These are phyloP conservation scores for Heterocephalus glaber DNA, from an alignment of 2,113 vertebrate genomes.

Conservation along the genomic window DNA sequence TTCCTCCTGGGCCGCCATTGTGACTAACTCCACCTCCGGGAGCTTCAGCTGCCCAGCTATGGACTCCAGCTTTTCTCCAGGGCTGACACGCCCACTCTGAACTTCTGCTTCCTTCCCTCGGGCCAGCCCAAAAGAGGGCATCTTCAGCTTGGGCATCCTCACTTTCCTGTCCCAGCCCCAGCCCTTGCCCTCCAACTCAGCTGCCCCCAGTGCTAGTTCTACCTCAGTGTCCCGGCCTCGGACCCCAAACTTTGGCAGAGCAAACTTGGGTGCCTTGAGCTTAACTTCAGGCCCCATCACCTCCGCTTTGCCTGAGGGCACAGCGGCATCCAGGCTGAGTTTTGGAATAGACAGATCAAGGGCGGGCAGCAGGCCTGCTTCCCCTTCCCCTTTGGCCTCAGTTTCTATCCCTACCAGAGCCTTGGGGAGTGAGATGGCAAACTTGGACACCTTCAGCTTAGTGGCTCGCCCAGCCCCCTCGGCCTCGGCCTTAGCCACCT, in stretches of 20 bases:
- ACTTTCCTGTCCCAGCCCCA: constrained; percentile 81
- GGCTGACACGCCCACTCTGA: constrained; percentile 61
- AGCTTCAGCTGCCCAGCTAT: constrained; percentile 74
- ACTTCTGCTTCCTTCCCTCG: constrained; percentile 83
- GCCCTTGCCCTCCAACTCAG: constrained; percentile 78
- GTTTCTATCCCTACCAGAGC: constrained; percentile 64
- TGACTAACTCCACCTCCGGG: constrained; percentile 85
- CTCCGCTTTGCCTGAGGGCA: constrained; percentile 82
- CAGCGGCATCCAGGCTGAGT: constrained; percentile 87
- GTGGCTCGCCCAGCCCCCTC: constrained; percentile 65
- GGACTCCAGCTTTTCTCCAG: constrained; percentile 74
- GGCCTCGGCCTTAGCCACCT: constrained; percentile 72
- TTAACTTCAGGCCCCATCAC: constrained; percentile 72
- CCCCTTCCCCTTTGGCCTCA: constrained; percentile 58
- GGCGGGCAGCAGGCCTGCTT: constrained; percentile 80
- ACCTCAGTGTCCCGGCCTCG: constrained; percentile 78
- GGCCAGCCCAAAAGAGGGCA: constrained; percentile 87
- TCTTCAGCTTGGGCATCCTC: constrained; percentile 88
- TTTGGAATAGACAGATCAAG: constrained; percentile 90
- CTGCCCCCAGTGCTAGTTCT: background rate
- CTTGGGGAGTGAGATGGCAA: constrained; percentile 82
- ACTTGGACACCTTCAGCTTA: constrained; percentile 80
- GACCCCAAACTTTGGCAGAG: constrained; percentile 86
- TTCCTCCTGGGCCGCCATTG: constrained; percentile 81
- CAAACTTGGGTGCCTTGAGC: constrained; percentile 83